Percentiles rank a stretch among this genome's conserved stretches.
Conservation (phyloP, 2,113 vertebrate species). For the Tupaia chinensis region DNA sequence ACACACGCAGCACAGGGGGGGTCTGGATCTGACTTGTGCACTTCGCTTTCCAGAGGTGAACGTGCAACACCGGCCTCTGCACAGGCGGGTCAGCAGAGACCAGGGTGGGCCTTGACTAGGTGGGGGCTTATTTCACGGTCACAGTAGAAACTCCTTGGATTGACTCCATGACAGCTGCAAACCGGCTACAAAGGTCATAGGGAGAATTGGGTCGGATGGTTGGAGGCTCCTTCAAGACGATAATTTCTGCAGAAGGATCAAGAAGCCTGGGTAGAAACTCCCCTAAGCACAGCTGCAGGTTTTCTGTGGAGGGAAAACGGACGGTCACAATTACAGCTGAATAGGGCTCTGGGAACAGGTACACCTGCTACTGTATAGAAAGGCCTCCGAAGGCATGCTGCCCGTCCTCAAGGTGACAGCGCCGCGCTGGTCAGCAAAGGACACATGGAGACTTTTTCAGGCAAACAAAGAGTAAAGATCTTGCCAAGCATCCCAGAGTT, state of each 20-base stretch:
- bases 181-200: conserved; percentile 95
- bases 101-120: rapidly evolving
- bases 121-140: conserved; percentile 86
- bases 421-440: background rate
- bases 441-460: background rate
- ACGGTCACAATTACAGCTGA: background rate
- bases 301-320: conserved; percentile 85
- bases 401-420: background rate
- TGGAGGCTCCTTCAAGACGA: conserved; percentile 95
- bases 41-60: background rate
- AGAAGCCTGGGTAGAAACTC: conserved; percentile 97
- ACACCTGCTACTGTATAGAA: background rate
- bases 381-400: background rate
- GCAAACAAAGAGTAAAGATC: background rate
- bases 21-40: background rate
- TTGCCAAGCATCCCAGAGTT: background rate
- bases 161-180: conserved; percentile 97
- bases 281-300: conserved; percentile 92
- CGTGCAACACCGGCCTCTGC: background rate
- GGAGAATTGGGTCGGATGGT: conserved; percentile 94
- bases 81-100: background rate
- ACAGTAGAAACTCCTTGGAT: conserved; percentile 93
- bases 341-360: background rate
- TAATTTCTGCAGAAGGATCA: conserved; percentile 92
- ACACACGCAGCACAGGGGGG: conserved; percentile 14